Evolutionary conservation across 2,888 invertebrate genomes (phyloP), one percentile per base, ranked within the genome.

Genomic region (Isoperla grammatica): DNA sequence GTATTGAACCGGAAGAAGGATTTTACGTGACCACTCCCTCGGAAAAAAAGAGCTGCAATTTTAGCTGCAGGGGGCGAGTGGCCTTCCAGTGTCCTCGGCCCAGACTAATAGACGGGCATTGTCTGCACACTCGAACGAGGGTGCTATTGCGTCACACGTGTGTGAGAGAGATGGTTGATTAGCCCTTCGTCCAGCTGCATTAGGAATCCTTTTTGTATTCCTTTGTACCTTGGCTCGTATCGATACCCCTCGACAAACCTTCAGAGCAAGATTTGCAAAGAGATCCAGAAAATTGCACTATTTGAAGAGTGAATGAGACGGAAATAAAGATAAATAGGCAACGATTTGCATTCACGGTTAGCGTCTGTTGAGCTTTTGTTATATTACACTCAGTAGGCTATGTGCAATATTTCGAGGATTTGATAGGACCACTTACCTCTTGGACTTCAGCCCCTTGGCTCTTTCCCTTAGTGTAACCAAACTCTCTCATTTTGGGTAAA

Each of bases 61-160:
- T 59, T 59, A 43, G 13, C 59, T 35, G 43, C 59, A 42, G 59
- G 54, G 39, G 54, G 54, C 22, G 35, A n/a, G 50, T 50, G 50
- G 40, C n/a, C 49, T 39, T 49, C 39, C 23, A 20, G 48, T 19
- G 29, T 43, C 22, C 54, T n/a, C n/a, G n/a, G n/a, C n/a, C n/a
- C n/a, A n/a, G n/a, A n/a, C n/a, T 53, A 23, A 59, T 54, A 59
- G 43, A 40, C 39, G 23, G 22, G 8, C 40, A 54, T 42, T 40
- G 54, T 42, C 1, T 19, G 17, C 15, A 23, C 8, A 9, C 6
- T 17, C 19, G 29, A 4, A 29, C 29, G 4, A 29, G 19, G 46
- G 23, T 23, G 29, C 22, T 49, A 23, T 49, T 23, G 22, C 15
- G 17, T 45, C 29, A 19, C 19, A 20, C 20, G 46, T 12, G 11